These are phyloP conservation scores for Micromussa lordhowensis DNA, from an alignment of 92 coral and sea anemone genomes.

Conservation along the genomic window DNA sequence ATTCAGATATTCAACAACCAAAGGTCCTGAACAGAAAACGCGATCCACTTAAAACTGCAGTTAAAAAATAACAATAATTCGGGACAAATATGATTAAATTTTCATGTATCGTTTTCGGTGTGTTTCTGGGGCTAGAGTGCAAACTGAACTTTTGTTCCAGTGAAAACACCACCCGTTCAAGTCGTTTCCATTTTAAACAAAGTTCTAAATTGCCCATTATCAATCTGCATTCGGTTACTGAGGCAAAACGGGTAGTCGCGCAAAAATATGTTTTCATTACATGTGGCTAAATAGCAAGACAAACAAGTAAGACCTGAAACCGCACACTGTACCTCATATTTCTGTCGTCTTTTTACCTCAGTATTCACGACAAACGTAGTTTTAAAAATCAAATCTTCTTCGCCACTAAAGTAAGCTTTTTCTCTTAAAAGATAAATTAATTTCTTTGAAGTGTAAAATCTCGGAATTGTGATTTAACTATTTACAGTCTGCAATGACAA, in stretches of 20 bases:
- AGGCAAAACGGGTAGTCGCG: constrained; percentile 41
- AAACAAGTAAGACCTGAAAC: neutral
- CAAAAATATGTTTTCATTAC: neutral
- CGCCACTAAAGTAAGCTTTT: neutral
- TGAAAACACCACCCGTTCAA: neutral
- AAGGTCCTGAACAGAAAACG: neutral
- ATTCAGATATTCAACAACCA: neutral
- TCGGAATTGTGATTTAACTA: neutral
- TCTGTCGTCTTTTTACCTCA: neutral
- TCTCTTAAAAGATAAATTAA: neutral
- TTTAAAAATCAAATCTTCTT: neutral
- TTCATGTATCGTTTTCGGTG: neutral
- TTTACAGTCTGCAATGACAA: neutral
- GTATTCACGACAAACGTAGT: neutral
- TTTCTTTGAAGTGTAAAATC: neutral
- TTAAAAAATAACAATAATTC: neutral
- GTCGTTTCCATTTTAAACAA: neutral
- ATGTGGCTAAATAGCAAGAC: constrained; percentile 1
- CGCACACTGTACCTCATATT: neutral
- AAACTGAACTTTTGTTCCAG: neutral
- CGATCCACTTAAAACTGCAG: neutral
- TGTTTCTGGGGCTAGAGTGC: neutral
- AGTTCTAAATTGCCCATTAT: neutral
- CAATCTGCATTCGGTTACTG: constrained; percentile 22
- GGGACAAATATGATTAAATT: constrained; percentile 34